Conservation (phyloP, 2,888 invertebrate genomes). For the Ormia ochracea region DNA sequence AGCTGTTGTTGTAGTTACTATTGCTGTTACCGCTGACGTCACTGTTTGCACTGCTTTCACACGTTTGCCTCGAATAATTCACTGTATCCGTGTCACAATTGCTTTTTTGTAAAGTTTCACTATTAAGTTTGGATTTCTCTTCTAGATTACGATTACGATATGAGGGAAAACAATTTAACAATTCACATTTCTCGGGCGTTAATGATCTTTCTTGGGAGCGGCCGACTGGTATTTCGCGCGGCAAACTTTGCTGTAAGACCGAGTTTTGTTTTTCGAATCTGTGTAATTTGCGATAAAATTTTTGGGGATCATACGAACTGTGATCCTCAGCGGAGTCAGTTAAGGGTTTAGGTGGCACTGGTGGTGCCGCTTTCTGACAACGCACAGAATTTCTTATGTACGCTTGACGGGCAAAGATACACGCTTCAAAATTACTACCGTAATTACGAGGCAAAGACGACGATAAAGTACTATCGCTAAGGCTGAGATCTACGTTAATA, state of each 20-base stretch:
- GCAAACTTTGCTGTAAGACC: slow-evolving; percentile 43
- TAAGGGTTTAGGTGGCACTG: slow-evolving; percentile 66
- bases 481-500: neutral
- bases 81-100: slow-evolving; percentile 1
- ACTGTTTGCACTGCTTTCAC: neutral
- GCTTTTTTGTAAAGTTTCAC: slow-evolving; percentile 35
- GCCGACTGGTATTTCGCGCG: slow-evolving; percentile 18
- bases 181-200: slow-evolving; percentile 66
- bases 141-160: slow-evolving; percentile 52
- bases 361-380: slow-evolving; percentile 59
- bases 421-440: slow-evolving; percentile 56
- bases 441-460: slow-evolving; percentile 64
- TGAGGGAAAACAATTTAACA: slow-evolving; percentile 67
- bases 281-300: slow-evolving; percentile 68
- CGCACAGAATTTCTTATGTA: slow-evolving; percentile 49
- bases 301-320: slow-evolving; percentile 65
- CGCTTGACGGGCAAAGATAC: slow-evolving; percentile 42
- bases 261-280: slow-evolving; percentile 67
- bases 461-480: slow-evolving; percentile 41
- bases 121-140: slow-evolving; percentile 1
- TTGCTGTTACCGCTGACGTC: neutral
- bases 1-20: too few species aligned
- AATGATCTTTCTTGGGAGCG: slow-evolving; percentile 53
- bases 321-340: slow-evolving; percentile 22
- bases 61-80: neutral